These are phyloP conservation scores for Lucilia cuprina DNA, from an alignment of 1,140 invertebrate genomes.

Conservation along the genomic window DNA sequence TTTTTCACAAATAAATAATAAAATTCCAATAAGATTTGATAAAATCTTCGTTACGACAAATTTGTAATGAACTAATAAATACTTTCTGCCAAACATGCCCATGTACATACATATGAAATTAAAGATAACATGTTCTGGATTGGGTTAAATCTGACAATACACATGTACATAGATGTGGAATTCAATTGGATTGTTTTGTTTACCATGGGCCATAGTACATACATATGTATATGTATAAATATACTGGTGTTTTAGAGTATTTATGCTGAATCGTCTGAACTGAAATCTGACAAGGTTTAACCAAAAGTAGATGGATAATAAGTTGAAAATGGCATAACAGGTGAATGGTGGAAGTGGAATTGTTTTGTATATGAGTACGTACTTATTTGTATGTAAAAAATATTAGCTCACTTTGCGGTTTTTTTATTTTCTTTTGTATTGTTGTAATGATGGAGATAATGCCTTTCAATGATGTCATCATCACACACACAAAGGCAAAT, in stretches of 20 bases:
- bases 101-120: background rate
- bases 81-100: background rate
- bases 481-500: background rate
- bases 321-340: conserved; percentile 8
- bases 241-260: background rate
- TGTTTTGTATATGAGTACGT: background rate
- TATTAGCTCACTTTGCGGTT: conserved; percentile 14
- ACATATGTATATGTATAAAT: background rate
- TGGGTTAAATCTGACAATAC: background rate
- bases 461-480: conserved; percentile 26
- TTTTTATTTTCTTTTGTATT: background rate
- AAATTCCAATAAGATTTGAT: background rate
- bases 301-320: conserved; percentile 22
- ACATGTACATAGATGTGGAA: background rate
- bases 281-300: background rate
- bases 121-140: background rate
- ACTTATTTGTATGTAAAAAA: background rate
- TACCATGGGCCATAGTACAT: background rate
- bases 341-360: background rate
- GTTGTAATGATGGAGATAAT: conserved; percentile 3
- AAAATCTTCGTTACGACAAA: background rate
- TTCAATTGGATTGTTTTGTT: background rate
- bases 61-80: background rate
- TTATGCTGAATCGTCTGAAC: conserved; percentile 5
- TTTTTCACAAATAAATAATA: background rate